These are phyloP conservation scores for Oscheius sp. DNA, from an alignment of 1,140 invertebrate genomes.

Conservation along the genomic window DNA sequence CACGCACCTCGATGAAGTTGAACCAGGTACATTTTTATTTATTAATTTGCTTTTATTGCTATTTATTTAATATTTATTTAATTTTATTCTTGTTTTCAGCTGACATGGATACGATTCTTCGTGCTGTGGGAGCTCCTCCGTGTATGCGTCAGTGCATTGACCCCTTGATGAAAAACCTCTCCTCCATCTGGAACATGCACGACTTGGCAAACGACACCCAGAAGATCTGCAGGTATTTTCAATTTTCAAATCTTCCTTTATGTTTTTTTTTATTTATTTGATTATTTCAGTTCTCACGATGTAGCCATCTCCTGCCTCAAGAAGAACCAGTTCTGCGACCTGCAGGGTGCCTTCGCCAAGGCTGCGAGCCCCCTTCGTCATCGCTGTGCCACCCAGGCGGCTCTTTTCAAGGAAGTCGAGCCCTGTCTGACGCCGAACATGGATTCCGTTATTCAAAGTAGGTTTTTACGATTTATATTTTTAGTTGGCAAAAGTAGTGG, in stretches of 20 bases:
- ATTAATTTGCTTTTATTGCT: no score
- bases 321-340: neutral
- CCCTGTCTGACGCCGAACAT: neutral
- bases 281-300: no score
- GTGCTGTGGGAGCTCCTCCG: neutral
- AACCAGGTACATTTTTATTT: no score
- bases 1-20: no score
- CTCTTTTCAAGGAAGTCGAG: neutral
- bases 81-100: no score
- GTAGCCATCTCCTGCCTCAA: neutral
- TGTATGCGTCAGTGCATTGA: neutral
- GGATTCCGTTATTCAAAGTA: neutral
- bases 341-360: neutral
- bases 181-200: neutral
- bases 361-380: neutral
- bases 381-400: neutral
- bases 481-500: no score
- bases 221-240: neutral
- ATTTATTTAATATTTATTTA: no score
- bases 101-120: neutral
- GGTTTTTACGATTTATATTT: no score
- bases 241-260: no score
- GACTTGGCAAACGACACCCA: neutral
- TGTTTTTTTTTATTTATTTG: no score
- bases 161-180: neutral